Conservation (phyloP, 2,113 vertebrate species). For the Xerus inauris region DNA sequence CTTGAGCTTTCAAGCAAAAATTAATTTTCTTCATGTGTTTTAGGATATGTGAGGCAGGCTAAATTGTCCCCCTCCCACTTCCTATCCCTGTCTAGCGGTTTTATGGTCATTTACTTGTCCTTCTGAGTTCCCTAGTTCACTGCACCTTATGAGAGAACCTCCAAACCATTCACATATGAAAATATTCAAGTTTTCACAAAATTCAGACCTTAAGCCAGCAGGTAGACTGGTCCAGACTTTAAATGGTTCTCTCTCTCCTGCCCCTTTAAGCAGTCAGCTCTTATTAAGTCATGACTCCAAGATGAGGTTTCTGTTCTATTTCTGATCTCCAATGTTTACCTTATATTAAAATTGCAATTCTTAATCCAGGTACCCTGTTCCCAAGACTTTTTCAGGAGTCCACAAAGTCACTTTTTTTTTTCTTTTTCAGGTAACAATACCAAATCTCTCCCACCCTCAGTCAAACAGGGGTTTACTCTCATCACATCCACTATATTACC, state of each 20-base stretch:
- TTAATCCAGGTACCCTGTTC: background rate
- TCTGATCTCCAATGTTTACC: background rate
- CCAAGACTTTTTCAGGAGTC: background rate
- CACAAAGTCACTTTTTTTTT: background rate
- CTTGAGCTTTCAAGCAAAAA: constrained; percentile 39
- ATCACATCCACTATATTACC: no score
- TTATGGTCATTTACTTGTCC: background rate
- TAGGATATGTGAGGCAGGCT: background rate
- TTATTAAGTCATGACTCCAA: background rate
- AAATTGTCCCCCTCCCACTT: background rate
- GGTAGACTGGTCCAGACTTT: background rate
- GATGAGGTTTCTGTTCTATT: background rate
- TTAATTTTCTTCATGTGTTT: constrained; percentile 18
- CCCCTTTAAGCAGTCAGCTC: background rate
- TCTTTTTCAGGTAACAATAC: no score
- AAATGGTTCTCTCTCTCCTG: background rate
- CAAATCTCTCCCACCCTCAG: no score
- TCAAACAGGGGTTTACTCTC: no score
- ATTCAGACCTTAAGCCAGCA: background rate
- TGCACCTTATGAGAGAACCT: background rate
- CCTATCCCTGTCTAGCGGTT: background rate
- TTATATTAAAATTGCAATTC: constrained; percentile 8
- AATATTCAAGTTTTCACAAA: background rate
- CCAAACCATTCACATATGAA: background rate
- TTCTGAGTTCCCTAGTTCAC: background rate